Evolutionary conservation across 92 coral and sea anemone genomes (phyloP).

Genomic region (Porites evermanni): DNA sequence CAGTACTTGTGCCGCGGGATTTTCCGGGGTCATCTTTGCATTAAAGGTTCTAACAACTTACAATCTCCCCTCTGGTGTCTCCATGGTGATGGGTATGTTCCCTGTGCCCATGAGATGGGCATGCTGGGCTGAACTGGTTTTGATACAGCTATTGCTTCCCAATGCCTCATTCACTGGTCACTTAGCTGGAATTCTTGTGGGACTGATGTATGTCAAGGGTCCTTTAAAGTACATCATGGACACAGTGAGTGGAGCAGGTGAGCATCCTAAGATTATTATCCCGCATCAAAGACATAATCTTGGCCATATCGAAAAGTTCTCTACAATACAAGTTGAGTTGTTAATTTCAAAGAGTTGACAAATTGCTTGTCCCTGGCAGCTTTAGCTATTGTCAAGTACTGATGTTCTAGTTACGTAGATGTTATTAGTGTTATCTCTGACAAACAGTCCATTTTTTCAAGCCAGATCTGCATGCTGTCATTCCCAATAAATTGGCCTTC

Average conservation of each 20-base stretch:
- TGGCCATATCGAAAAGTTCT: too few relatives aligned
- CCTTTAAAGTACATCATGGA: conserved; percentile 86
- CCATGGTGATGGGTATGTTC: conserved; percentile 90
- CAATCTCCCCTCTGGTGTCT: conserved; percentile 89
- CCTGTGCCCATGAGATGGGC: conserved; percentile 94
- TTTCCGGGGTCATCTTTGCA: conserved; percentile 97
- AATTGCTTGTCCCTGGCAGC: too few relatives aligned
- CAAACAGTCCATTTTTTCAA: too few relatives aligned
- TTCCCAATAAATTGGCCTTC: too few relatives aligned
- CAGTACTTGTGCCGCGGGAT: conserved; percentile 96
- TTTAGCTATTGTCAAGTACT: too few relatives aligned
- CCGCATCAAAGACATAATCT: too few relatives aligned
- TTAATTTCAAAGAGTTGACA: too few relatives aligned
- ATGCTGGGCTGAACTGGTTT: conserved; percentile 92
- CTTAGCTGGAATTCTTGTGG: conserved; percentile 95
- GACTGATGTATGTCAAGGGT: conserved; percentile 92
- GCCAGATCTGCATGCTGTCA: too few relatives aligned
- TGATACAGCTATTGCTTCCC: conserved; percentile 90
- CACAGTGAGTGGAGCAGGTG: conserved; percentile 74
- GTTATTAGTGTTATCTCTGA: too few relatives aligned
- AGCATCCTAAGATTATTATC: conserved; percentile 8
- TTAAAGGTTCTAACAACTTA: conserved; percentile 94
- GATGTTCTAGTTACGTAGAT: too few relatives aligned
- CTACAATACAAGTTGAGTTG: too few relatives aligned
- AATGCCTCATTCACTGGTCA: conserved; percentile 98